Conservation (phyloP, 2,888 invertebrate species). For the Malthinus flaveolus region DNA sequence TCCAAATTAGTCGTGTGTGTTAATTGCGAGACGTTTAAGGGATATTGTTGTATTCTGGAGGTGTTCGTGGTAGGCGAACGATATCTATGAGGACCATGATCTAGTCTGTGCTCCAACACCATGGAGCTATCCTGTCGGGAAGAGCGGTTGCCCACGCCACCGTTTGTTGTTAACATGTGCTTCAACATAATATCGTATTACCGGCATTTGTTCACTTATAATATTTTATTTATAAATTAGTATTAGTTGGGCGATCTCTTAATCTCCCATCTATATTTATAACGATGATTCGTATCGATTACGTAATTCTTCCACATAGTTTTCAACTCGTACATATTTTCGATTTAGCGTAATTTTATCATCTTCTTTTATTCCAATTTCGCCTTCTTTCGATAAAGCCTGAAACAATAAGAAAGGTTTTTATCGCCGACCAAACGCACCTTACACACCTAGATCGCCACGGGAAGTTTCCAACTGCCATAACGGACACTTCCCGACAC, state of each 20-base stretch:
- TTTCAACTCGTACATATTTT: slow-evolving; percentile 28
- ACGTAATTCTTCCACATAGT: slow-evolving; percentile 45
- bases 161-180: slow-evolving; percentile 64
- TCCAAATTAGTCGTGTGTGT: slow-evolving; percentile 54
- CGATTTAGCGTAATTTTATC: background rate
- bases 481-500: slow-evolving; percentile 20
- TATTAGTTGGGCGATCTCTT: slow-evolving; percentile 14
- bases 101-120: slow-evolving; percentile 49
- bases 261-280: slow-evolving; percentile 32
- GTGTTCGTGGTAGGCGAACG: slow-evolving; percentile 46
- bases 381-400: background rate
- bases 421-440: background rate
- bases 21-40: slow-evolving; percentile 66
- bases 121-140: slow-evolving; percentile 53
- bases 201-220: slow-evolving; percentile 35
- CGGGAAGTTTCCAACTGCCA: slow-evolving; percentile 18
- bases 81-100: slow-evolving; percentile 45
- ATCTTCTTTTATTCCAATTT: background rate
- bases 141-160: slow-evolving; percentile 58
- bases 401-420: background rate
- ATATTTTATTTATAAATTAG: slow-evolving; percentile 18
- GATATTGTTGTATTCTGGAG: slow-evolving; percentile 58
- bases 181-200: slow-evolving; percentile 68
- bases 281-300: slow-evolving; percentile 43
- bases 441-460: background rate